Evolutionary conservation across 2,888 invertebrate species (phyloP).

Genomic region (Coremacera marginata): DNA sequence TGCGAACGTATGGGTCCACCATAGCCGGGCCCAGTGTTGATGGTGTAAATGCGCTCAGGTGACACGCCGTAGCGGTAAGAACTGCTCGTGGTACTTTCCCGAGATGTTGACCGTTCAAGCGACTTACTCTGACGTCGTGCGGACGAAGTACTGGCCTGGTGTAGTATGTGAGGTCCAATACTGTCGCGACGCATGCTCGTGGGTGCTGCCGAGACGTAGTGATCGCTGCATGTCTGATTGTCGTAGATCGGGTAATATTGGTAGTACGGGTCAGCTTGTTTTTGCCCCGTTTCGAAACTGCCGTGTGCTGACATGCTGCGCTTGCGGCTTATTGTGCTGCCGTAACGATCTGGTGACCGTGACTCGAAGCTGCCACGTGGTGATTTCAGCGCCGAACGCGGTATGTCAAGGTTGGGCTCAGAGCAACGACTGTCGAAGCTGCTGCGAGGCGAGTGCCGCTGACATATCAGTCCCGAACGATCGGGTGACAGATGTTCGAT

Average conservation of each 20-base stretch:
- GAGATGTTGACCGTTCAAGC: conserved; percentile 66
- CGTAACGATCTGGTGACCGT: conserved; percentile 57
- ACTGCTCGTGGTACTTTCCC: conserved; percentile 65
- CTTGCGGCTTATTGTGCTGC: conserved; percentile 55
- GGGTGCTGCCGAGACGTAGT: conserved; percentile 64
- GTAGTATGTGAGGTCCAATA: conserved; percentile 34
- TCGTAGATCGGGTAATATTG: conserved; percentile 68
- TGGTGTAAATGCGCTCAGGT: conserved; percentile 66
- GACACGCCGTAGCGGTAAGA: conserved; percentile 64
- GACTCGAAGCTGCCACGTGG: conserved; percentile 63
- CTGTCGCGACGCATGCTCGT: conserved; percentile 52
- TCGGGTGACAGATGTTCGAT: conserved; percentile 68
- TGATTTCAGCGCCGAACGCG: conserved; percentile 56
- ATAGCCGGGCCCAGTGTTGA: conserved; percentile 55
- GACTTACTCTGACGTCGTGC: conserved; percentile 65
- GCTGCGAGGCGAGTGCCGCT: conserved; percentile 66
- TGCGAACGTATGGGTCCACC: conserved; percentile 65
- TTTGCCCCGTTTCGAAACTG: conserved; percentile 62
- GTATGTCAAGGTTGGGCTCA: conserved; percentile 64
- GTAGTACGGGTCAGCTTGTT: conserved; percentile 61
- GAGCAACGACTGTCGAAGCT: conserved; percentile 68
- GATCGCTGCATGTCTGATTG: conserved; percentile 67
- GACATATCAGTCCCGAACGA: conserved; percentile 58
- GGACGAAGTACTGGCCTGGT: conserved; percentile 27
- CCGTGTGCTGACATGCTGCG: conserved; percentile 68